Evolutionary conservation across 1,140 invertebrate genomes (phyloP), one percentile per base, ranked within the genome.

Genomic region (Kradibia gibbosae): DNA sequence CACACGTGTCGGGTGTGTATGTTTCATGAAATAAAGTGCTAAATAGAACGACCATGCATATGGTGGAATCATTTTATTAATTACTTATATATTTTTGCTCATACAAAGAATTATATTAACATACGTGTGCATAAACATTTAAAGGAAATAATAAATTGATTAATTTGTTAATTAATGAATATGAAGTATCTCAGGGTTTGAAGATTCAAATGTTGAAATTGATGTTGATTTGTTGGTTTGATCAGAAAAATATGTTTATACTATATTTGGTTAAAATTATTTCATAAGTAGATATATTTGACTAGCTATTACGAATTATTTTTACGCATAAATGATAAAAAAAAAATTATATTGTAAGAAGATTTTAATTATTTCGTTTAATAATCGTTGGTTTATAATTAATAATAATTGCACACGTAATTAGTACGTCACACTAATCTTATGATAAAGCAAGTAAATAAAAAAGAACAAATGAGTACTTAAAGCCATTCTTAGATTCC

Each of bases 191-290:
- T 80, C 78, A 80, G 78, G 78, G 71, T 73, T 62, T 80, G 31
- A 80, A 80, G 73, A 80, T 80, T 71, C 65, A 73, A 57, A 53
- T 80, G 78, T 80, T 80, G 28, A 74, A 75, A 74, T 80, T 50
- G 78, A 65, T 74, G 78, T 80, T 65, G 55, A 15, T 78, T 72
- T 79, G 42, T n/a, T 65, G 25, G 17, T 36, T 28, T 36, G 50
- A 62, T 72, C 57, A 45, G 34, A 67, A 15, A 73, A 25, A 17
- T 48, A 34, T 34, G 1, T 55, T 17, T 22, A 55, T 20, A n/a
- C 36, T 72, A 36, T 20, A 73, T 73, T 34, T 73, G 36, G n/a
- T n/a, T n/a, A n/a, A n/a, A n/a, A n/a, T n/a, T n/a, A n/a, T n/a
- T 72, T 50, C 22, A 17, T 67, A 8, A 31, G 17, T 53, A 15